A percentile compares a stretch with the other conserved stretches of the same genome.
phyloP scores from a whole-genome alignment of 2,888 invertebrate genomes.

The Meiosimyza decipiens region DNA sequence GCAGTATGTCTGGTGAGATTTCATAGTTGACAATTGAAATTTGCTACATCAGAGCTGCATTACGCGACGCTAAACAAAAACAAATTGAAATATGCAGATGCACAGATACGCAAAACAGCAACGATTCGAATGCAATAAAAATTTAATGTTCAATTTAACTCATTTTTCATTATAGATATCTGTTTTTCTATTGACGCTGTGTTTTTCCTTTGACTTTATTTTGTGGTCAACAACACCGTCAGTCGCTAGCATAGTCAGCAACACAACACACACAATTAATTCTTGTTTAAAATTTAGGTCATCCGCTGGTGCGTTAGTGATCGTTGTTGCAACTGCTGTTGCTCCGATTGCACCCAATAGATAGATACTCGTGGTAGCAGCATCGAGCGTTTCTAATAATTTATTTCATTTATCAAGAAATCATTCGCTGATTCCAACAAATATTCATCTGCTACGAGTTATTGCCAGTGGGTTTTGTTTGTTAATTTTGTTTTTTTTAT shows the following conservation, averaged over 20 bases:
- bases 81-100: too few relatives aligned
- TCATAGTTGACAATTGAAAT: too few relatives aligned
- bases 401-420: conserved; percentile 19
- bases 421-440: conserved; percentile 4
- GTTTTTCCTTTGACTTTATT: neutral
- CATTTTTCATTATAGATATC: too few relatives aligned
- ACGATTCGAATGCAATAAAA: too few relatives aligned
- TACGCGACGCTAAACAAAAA: too few relatives aligned
- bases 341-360: conserved; percentile 5
- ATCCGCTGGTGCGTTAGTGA: neutral
- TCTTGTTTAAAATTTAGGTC: conserved; percentile 25
- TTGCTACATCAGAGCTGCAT: too few relatives aligned
- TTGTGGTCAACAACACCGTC: neutral
- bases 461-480: neutral
- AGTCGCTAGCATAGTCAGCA: neutral
- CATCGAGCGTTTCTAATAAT: neutral
- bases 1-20: too few relatives aligned
- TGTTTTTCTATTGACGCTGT: neutral
- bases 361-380: neutral
- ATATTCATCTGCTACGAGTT: conserved; percentile 12
- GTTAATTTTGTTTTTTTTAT: neutral
- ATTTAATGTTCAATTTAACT: too few relatives aligned
- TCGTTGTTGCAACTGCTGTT: neutral
- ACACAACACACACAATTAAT: conserved; percentile 10
- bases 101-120: too few relatives aligned